Conservation (phyloP, 2,113 vertebrate genomes). For the Dissostichus mawsoni region DNA sequence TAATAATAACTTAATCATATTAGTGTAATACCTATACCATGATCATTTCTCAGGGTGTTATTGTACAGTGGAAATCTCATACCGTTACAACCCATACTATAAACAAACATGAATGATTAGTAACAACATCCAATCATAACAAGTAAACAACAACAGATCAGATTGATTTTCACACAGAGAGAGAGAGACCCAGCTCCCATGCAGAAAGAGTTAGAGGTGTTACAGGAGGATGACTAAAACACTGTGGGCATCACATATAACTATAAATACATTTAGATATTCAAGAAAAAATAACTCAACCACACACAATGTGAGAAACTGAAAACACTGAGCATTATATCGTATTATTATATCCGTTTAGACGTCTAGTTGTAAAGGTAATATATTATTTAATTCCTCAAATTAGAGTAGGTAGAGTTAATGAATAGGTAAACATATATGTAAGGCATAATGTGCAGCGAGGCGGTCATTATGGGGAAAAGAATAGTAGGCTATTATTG, state of each 20-base stretch:
- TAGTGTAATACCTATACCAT: no score
- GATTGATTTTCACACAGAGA: neutral
- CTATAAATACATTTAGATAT: neutral
- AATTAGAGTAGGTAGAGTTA: neutral
- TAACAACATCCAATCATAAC: neutral
- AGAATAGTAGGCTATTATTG: no score
- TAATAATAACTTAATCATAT: no score
- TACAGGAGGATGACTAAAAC: conserved; percentile 12
- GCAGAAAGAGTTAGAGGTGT: conserved; percentile 50
- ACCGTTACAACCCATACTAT: no score
- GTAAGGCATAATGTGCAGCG: no score
- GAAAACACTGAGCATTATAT: neutral
- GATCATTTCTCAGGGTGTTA: no score
- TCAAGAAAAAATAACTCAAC: neutral
- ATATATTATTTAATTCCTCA: neutral
- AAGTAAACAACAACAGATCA: neutral
- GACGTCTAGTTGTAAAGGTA: neutral
- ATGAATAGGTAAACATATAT: no score
- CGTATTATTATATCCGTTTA: neutral
- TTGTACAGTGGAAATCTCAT: no score
- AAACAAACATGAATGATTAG: conserved; percentile 41
- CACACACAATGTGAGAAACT: neutral
- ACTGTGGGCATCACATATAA: neutral
- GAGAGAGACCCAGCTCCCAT: conserved; percentile 33
- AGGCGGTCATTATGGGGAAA: no score